Percentiles rank a stretch among this genome's conserved stretches.
phyloP scores from a whole-genome alignment of 1,140 invertebrate species.

The Hyposmocoma kahamanoa region DNA sequence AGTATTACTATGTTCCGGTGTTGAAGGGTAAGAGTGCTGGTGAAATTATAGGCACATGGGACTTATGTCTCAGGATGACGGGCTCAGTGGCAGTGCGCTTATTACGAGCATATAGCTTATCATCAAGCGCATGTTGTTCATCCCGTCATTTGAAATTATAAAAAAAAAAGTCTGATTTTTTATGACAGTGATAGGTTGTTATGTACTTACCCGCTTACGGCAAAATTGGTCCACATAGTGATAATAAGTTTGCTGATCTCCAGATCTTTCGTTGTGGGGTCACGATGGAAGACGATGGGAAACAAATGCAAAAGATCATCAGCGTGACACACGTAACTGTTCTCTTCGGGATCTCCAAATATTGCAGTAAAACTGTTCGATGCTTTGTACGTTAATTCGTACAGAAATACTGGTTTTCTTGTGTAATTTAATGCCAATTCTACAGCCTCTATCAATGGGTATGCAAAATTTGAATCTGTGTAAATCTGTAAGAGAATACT shows the following conservation, averaged over 20 bases:
- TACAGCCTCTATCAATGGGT: constrained; percentile 75
- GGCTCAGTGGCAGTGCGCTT: too few species aligned
- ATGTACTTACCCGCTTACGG: constrained; percentile 43
- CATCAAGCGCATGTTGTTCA: too few species aligned
- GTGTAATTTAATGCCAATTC: constrained; percentile 65
- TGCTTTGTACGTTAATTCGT: constrained; percentile 79
- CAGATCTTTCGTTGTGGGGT: constrained; percentile 30
- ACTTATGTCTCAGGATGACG: too few species aligned
- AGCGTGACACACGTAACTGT: constrained; percentile 82
- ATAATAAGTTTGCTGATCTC: constrained; percentile 41
- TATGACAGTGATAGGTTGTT: too few species aligned
- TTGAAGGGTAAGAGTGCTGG: too few species aligned
- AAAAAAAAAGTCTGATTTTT: neutral
- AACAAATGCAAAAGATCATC: constrained; percentile 85
- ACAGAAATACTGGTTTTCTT: constrained; percentile 76
- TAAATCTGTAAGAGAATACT: constrained; percentile 77
- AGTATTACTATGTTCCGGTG: too few species aligned
- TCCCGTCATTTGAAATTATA: too few species aligned
- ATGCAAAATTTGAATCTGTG: constrained; percentile 80
- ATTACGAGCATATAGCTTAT: too few species aligned
- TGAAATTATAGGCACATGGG: too few species aligned
- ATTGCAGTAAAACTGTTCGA: constrained; percentile 80
- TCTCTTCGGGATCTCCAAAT: constrained; percentile 75
- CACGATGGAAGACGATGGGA: constrained; percentile 70
- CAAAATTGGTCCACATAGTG: constrained; percentile 55